These are phyloP conservation scores for Aeoliscus strigatus DNA, from an alignment of 2,797 vertebrate genomes.

Conservation along the genomic window DNA sequence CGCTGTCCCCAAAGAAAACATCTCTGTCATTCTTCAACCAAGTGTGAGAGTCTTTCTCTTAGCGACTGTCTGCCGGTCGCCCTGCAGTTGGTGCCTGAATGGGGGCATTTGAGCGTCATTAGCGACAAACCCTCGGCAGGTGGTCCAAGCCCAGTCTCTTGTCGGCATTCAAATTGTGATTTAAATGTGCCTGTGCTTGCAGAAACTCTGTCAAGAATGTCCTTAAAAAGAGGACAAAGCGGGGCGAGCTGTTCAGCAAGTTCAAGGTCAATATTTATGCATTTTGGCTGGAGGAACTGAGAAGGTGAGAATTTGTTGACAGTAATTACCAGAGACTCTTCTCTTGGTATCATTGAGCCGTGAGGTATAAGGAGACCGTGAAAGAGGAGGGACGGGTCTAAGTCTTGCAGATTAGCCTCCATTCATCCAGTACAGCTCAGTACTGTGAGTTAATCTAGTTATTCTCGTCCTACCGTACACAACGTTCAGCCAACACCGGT, in stretches of 20 bases:
- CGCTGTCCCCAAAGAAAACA: conserved; percentile 12
- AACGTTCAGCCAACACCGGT: conserved; percentile 8
- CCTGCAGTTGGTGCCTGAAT: conserved; percentile 15
- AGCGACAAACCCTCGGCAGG: conserved; percentile 37
- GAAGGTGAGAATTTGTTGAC: not conserved
- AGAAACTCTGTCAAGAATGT: conserved; percentile 8
- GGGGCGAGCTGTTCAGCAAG: not conserved
- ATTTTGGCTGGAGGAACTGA: not conserved
- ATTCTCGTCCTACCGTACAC: conserved; percentile 56
- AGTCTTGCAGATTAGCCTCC: conserved; percentile 52
- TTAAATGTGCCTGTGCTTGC: not conserved
- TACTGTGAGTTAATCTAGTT: conserved; percentile 60
- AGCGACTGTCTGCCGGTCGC: conserved; percentile 7
- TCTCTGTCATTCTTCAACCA: conserved; percentile 18
- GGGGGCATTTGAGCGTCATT: conserved; percentile 13
- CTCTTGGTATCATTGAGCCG: conserved; percentile 2
- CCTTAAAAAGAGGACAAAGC: not conserved
- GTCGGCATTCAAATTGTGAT: conserved; percentile 8
- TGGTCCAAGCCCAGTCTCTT: conserved; percentile 23
- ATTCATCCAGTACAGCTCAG: conserved; percentile 44
- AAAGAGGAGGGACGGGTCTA: conserved; percentile 28
- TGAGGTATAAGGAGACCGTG: conserved; percentile 1
- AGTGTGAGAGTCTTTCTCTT: conserved; percentile 24
- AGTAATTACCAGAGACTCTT: too few species aligned
- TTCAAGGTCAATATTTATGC: conserved; percentile 3